Base-by-base conservation (phyloP, 2,888 invertebrate genomes). In the Drosophila meridionalis region DNA sequence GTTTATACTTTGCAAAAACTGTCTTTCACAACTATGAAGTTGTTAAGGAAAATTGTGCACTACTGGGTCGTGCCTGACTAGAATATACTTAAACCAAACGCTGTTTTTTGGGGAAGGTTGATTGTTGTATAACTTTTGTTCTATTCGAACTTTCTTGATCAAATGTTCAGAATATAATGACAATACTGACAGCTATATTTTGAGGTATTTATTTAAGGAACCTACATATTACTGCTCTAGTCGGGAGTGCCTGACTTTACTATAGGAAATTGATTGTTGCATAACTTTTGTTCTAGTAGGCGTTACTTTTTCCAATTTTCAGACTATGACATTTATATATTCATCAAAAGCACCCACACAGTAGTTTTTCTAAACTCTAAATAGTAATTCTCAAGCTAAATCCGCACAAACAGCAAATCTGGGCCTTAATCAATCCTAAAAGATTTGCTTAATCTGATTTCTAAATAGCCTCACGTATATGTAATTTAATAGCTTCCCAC, bases 401-500 rank as follows among this genome's bases (percentile, higher is more conserved):
- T 1, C 4, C 20, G 4, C 45, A 42, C 4, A n/a, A 8, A 5
- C 28, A 20, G 34, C 34, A n/a, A 34, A 32, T 9, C 7, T 36
- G 12, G 26, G 56, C 40, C 9, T 11, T n/a, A 11, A 40, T 14
- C n/a, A 26, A 30, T 30, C 30, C 30, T 34, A 36, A n/a, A 11
- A n/a, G 9, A 11, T 11, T n/a, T 5, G 9, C 6, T n/a, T 36
- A 14, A 45, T 28, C 45, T 28, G 45, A 36, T 58, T 45, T 47
- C 28, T 7, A 11, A 42, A 42, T 42, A n/a, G 42, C 0, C 36
- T 2, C 28, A 47, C 47, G 47, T 59, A 38, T 61, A 43, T 14
- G 40, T 50, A 50, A 45, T 30, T 53, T 34, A 43, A 70, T 58
- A 59, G 28, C 59, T 71, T 69, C 59, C 43, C 69, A 69, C 68